phyloP scores from a whole-genome alignment of 2,888 invertebrate genomes.

The Ennomos fuscantarius region DNA sequence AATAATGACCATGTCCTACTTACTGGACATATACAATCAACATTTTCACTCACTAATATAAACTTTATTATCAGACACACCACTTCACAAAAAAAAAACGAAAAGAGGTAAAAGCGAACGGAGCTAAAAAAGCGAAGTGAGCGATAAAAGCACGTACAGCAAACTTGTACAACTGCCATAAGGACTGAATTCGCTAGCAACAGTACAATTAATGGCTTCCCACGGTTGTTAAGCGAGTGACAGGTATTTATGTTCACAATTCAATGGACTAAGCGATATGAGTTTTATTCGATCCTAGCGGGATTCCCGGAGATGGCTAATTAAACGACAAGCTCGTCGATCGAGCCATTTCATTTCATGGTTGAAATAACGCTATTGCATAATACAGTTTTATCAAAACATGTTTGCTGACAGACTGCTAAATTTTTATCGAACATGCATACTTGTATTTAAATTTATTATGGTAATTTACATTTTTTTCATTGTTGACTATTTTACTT shows the following conservation, averaged over 20 bases:
- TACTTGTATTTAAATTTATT: too few species aligned
- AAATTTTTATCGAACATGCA: too few species aligned
- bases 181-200: conserved; percentile 26
- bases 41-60: conserved; percentile 11
- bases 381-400: too few species aligned
- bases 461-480: too few species aligned
- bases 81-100: conserved; percentile 18
- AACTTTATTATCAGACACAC: conserved; percentile 18
- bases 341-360: neutral
- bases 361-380: too few species aligned
- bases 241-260: conserved; percentile 15
- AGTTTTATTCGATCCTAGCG: conserved; percentile 11
- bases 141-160: conserved; percentile 11
- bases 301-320: neutral
- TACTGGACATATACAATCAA: conserved; percentile 3
- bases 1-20: too few species aligned
- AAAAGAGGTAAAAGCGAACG: conserved; percentile 9
- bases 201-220: conserved; percentile 27
- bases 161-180: conserved; percentile 22
- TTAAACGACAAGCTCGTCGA: neutral
- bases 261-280: conserved; percentile 16
- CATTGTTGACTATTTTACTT: too few species aligned
- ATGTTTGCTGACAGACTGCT: too few species aligned
- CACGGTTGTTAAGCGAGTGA: conserved; percentile 10
- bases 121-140: conserved; percentile 11